phyloP scores from a whole-genome alignment of 2,113 vertebrate genomes.

The Corvus cornix region DNA sequence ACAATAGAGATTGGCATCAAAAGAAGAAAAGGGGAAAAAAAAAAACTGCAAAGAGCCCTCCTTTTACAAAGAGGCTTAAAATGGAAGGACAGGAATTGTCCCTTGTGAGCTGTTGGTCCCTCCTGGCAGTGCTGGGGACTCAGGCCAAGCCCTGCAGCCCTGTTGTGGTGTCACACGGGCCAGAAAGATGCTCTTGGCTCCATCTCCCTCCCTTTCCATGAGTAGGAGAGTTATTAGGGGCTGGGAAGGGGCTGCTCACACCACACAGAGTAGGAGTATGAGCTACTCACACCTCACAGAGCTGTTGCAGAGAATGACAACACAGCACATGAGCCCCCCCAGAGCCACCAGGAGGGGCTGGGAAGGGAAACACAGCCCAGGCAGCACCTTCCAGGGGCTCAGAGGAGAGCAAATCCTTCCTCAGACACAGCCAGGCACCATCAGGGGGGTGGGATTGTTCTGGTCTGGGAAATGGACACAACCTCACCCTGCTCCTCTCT shows the following conservation, averaged over 20 bases:
- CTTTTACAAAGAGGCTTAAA: background rate
- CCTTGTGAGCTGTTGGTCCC: background rate
- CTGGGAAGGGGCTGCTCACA: background rate
- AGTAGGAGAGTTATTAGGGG: background rate
- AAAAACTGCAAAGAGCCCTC: background rate
- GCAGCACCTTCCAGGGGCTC: background rate
- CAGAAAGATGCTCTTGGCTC: background rate
- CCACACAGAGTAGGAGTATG: no score
- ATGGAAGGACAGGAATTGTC: background rate
- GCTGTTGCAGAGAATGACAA: background rate
- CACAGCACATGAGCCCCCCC: background rate
- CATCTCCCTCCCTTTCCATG: background rate
- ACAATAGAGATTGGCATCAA: constrained; percentile 46
- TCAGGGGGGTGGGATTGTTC: background rate
- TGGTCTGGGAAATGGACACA: background rate
- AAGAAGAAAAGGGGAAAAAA: background rate
- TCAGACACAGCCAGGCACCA: background rate
- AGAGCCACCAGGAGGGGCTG: background rate
- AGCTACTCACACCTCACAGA: background rate
- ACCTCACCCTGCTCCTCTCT: background rate
- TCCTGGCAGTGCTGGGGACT: background rate
- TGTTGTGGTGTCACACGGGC: background rate
- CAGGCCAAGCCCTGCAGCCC: fast-evolving
- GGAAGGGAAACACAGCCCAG: background rate
- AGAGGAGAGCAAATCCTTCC: background rate